These are phyloP conservation scores for Acanthaster planci DNA, from an alignment of 35 echinoderm and acorn worm genomes.

Conservation along the genomic window DNA sequence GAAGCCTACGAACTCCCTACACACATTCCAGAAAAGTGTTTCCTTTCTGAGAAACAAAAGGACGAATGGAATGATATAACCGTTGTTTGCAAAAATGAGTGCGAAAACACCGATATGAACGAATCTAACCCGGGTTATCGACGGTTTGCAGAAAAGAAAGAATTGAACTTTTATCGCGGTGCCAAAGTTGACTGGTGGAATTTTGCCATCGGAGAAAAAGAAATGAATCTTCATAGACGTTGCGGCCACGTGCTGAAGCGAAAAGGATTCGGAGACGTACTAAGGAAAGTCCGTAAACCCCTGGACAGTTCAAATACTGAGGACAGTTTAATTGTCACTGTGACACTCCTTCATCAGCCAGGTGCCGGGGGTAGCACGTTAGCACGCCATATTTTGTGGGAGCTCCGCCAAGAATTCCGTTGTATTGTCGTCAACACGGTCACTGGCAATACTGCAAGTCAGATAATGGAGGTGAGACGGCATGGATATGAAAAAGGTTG, in stretches of 20 bases:
- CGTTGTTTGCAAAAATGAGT: slow-evolving; percentile 44
- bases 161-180: slow-evolving; percentile 45
- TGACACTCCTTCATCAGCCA: slow-evolving; percentile 41
- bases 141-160: slow-evolving; percentile 1
- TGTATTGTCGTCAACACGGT: slow-evolving; percentile 46
- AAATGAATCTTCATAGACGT: not conserved
- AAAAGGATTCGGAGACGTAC: not conserved
- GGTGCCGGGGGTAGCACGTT: slow-evolving; percentile 53
- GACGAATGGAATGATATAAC: slow-evolving; percentile 38
- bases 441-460: slow-evolving; percentile 21
- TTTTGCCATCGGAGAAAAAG: slow-evolving; percentile 18
- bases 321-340: not conserved
- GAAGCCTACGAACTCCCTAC: slow-evolving; percentile 8
- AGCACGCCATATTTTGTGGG: slow-evolving; percentile 46
- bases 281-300: not conserved
- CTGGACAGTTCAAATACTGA: not conserved
- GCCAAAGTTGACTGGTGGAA: slow-evolving; percentile 34
- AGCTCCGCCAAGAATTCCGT: slow-evolving; percentile 34
- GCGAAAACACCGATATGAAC: slow-evolving; percentile 58
- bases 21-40: not conserved
- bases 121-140: slow-evolving; percentile 13
- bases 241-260: not conserved
- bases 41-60: slow-evolving; percentile 14
- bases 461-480: slow-evolving; percentile 30
- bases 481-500: not conserved